A percentile compares a stretch with the other conserved stretches of the same genome.
These are phyloP conservation scores for Mallateleia sp. DNA, from an alignment of 2,888 invertebrate species.

Conservation along the genomic window DNA sequence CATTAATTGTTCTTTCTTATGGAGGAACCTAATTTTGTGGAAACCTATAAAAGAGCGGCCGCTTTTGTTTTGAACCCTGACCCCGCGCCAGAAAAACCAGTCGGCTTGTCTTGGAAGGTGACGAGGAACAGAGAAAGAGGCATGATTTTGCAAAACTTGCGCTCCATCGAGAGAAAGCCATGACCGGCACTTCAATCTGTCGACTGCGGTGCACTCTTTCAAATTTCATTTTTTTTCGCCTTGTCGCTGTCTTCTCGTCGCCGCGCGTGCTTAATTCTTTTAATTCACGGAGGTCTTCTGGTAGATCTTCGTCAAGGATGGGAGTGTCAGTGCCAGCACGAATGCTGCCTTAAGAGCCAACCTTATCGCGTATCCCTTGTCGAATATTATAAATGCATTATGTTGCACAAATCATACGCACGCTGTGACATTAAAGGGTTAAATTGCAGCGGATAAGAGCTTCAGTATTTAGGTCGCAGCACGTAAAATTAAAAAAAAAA, in stretches of 20 bases:
- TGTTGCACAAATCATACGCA: slow-evolving; percentile 33
- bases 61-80: slow-evolving; percentile 75
- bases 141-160: slow-evolving; percentile 79
- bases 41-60: slow-evolving; percentile 54
- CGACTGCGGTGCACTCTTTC: slow-evolving; percentile 54
- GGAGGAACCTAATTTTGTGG: slow-evolving; percentile 81
- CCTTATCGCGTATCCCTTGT: slow-evolving; percentile 84
- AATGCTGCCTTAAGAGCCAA: slow-evolving; percentile 78
- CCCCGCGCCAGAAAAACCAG: slow-evolving; percentile 73
- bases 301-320: slow-evolving; percentile 62
- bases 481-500: no score
- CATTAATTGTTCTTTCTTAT: slow-evolving; percentile 84
- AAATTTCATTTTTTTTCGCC: slow-evolving; percentile 52
- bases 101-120: slow-evolving; percentile 53
- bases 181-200: slow-evolving; percentile 56
- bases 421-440: slow-evolving; percentile 67
- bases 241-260: slow-evolving; percentile 57
- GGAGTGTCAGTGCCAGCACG: slow-evolving; percentile 37
- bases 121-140: slow-evolving; percentile 57
- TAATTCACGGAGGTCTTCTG: slow-evolving; percentile 63
- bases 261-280: slow-evolving; percentile 64
- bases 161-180: slow-evolving; percentile 77
- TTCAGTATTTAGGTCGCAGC: no score
- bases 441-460: slow-evolving; percentile 50
- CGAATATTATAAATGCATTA: slow-evolving; percentile 87